phyloP scores from a whole-genome alignment of 2,113 vertebrate species.

The Amphiprion percula region DNA sequence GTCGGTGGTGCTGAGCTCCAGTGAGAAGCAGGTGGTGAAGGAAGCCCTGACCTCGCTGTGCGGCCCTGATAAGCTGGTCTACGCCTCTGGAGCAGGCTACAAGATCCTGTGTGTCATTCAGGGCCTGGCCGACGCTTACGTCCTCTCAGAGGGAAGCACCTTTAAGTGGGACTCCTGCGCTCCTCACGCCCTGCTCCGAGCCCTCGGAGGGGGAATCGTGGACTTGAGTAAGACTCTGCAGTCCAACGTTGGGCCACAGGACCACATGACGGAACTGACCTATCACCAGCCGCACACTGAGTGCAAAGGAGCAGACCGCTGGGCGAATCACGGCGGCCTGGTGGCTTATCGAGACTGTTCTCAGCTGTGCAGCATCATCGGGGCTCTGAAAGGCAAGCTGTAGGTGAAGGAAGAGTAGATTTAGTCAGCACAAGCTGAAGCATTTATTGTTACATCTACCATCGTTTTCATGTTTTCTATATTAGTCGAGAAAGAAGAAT shows the following conservation, averaged over 20 bases:
- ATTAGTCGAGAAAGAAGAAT: not conserved
- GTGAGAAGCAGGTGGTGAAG: constrained; percentile 78
- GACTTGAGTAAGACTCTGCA: constrained; percentile 76
- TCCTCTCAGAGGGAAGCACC: constrained; percentile 87
- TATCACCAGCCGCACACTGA: constrained; percentile 76
- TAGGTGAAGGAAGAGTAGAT: constrained; percentile 24
- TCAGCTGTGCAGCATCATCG: constrained; percentile 70
- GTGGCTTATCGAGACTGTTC: constrained; percentile 82
- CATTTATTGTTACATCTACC: constrained; percentile 14
- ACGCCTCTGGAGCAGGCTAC: constrained; percentile 85
- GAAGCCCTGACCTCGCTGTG: constrained; percentile 73
- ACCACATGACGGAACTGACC: constrained; percentile 74
- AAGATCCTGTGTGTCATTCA: constrained; percentile 87
- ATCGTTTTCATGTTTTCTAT: constrained; percentile 48
- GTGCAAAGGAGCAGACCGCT: constrained; percentile 76
- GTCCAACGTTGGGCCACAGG: not conserved
- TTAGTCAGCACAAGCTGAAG: not conserved
- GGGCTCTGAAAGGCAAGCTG: constrained; percentile 74
- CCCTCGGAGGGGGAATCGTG: constrained; percentile 82
- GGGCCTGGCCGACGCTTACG: constrained; percentile 81
- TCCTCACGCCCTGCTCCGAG: constrained; percentile 85
- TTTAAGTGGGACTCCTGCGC: constrained; percentile 88
- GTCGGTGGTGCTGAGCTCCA: constrained; percentile 85
- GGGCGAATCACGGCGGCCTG: constrained; percentile 84
- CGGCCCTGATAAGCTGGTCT: constrained; percentile 72